phyloP scores from a whole-genome alignment of 1,140 invertebrate species.

The Drosophila lacertosa region DNA sequence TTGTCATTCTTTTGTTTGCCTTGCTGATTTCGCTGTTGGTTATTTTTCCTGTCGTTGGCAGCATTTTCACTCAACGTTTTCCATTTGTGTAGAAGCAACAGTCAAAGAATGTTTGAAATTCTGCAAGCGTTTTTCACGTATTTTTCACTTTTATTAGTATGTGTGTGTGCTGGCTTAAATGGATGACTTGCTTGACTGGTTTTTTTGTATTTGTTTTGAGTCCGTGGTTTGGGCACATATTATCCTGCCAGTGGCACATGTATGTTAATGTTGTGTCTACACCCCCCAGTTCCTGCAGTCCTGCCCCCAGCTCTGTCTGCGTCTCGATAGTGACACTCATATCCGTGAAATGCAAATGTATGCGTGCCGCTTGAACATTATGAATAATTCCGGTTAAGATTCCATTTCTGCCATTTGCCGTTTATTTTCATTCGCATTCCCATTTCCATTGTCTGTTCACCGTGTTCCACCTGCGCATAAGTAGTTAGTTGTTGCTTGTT shows the following conservation, averaged over 20 bases:
- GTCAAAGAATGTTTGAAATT: slow-evolving; percentile 70
- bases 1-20: slow-evolving; percentile 51
- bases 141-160: slow-evolving; percentile 76
- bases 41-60: slow-evolving; percentile 52
- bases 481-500: slow-evolving; percentile 76
- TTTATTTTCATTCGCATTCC: slow-evolving; percentile 46
- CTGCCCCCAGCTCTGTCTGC: slow-evolving; percentile 23
- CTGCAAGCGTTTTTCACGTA: slow-evolving; percentile 68
- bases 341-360: slow-evolving; percentile 80
- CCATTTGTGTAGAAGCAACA: slow-evolving; percentile 61
- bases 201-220: slow-evolving; percentile 29
- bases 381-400: slow-evolving; percentile 80
- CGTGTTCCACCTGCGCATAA: slow-evolving; percentile 65
- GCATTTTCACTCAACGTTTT: slow-evolving; percentile 65
- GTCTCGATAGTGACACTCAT: slow-evolving; percentile 76
- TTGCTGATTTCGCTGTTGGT: slow-evolving; percentile 64
- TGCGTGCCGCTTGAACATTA: slow-evolving; percentile 81
- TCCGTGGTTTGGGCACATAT: slow-evolving; percentile 34
- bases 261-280: slow-evolving; percentile 53
- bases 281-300: neutral
- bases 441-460: slow-evolving; percentile 58
- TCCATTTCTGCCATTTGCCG: slow-evolving; percentile 71
- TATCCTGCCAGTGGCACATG: slow-evolving; percentile 38
- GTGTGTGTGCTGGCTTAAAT: slow-evolving; percentile 48
- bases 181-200: slow-evolving; percentile 71